phyloP scores from a whole-genome alignment of 2,888 invertebrate species.

The Epirrhoe tristata region DNA sequence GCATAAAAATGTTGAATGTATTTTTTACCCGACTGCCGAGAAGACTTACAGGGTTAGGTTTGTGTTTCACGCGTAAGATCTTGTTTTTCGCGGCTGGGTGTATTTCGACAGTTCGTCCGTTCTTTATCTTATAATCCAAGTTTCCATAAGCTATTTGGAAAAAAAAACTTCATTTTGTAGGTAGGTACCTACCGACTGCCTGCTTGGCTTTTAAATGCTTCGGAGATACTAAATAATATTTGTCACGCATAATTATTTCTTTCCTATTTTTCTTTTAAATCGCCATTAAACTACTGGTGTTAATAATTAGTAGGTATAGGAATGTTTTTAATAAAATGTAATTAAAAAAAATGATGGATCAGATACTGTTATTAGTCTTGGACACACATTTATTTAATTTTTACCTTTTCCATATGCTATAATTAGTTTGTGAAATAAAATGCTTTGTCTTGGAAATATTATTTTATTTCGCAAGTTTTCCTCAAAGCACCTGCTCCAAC shows the following conservation, averaged over 20 bases:
- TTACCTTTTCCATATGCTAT: conserved; percentile 3
- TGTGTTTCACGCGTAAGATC: too few species aligned
- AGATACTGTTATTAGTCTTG: conserved; percentile 24
- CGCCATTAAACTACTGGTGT: conserved; percentile 20
- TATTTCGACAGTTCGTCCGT: too few species aligned
- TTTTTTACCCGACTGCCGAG: too few species aligned
- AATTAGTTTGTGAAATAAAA: conserved; percentile 19
- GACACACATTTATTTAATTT: conserved; percentile 17
- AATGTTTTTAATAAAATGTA: conserved; percentile 34
- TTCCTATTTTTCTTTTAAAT: conserved; percentile 4
- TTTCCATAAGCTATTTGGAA: too few species aligned
- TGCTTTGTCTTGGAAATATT: neutral
- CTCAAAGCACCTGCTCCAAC: conserved; percentile 12
- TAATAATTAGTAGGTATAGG: conserved; percentile 31
- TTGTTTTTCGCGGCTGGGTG: too few species aligned
- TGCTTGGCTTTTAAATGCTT: too few species aligned
- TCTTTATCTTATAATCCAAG: too few species aligned
- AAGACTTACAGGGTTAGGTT: neutral
- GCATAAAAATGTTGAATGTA: too few species aligned
- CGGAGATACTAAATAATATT: too few species aligned
- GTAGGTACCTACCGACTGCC: too few species aligned
- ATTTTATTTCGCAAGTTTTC: conserved; percentile 12
- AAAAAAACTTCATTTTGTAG: too few species aligned
- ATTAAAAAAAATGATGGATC: conserved; percentile 24
- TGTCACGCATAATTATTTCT: too few species aligned